phyloP scores from a whole-genome alignment of 2,113 vertebrate species.

The Centrocercus urophasianus region DNA sequence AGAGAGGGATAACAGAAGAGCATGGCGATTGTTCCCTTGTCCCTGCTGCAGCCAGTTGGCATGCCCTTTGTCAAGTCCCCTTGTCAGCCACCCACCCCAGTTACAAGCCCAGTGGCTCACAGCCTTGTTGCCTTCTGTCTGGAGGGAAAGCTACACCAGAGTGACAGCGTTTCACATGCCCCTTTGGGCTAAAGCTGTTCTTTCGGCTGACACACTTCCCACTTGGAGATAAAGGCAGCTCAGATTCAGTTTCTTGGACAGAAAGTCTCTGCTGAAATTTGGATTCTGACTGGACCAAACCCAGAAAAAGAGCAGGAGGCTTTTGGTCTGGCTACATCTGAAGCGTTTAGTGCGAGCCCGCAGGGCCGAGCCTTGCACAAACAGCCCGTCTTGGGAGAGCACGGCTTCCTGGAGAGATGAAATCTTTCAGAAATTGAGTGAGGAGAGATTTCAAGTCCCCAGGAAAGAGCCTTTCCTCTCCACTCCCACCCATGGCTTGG shows the following conservation, averaged over 20 bases:
- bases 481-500: constrained; percentile 30
- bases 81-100: background rate
- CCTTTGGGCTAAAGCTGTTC: background rate
- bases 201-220: constrained; percentile 34
- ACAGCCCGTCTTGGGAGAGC: constrained; percentile 26
- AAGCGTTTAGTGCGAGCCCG: constrained; percentile 36
- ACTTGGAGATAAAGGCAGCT: constrained; percentile 42
- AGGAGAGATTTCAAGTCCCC: constrained; percentile 53
- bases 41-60: background rate
- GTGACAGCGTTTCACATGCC: background rate
- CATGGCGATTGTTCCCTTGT: background rate
- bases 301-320: background rate
- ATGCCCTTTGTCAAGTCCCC: constrained; percentile 23
- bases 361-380: constrained; percentile 20
- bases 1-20: constrained; percentile 18
- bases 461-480: constrained; percentile 26
- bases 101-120: background rate
- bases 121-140: background rate
- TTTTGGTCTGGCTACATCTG: constrained; percentile 33
- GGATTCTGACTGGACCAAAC: constrained; percentile 4
- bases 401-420: constrained; percentile 61
- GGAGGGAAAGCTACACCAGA: background rate
- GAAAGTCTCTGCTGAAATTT: constrained; percentile 23
- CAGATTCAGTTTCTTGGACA: constrained; percentile 34
- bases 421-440: constrained; percentile 43